Base-by-base conservation (phyloP, 1,140 invertebrate species). In the Glossosoma conforme region DNA sequence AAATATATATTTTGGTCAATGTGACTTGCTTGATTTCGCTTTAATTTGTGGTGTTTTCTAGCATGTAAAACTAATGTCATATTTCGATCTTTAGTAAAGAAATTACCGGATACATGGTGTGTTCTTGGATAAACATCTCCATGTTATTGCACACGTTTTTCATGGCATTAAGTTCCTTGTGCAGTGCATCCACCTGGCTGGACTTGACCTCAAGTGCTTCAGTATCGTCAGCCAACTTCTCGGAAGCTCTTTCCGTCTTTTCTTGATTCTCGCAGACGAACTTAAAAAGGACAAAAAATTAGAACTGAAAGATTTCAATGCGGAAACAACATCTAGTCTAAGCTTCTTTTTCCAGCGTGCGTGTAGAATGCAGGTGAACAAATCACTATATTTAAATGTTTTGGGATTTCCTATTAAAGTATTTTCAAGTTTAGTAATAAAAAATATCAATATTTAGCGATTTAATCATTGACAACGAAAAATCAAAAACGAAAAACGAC, bases 231-330 rank as follows among this genome's bases (percentile, higher is more conserved):
- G 61, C 62, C 62, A 78, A 76, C 55, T 77, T 79, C 1, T 67
- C 62, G 11, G 72, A 63, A 3, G 78, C 77, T 8, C 77, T 65
- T 22, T 78, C 71, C 5, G 77, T 70, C 52, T 81, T 81, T 42
- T 78, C 74, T 38, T 74, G 66, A 56, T 81, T 81, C 49, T 79
- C 77, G 42, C 71, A 67, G 1, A 80, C 73, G 49, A 79, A 79
- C 65, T 75, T 28, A 6, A 35, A 8, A 28, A 8, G n/a, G 6
- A 28, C n/a, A n/a, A n/a, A n/a, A n/a, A n/a, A n/a, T n/a, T n/a
- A n/a, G n/a, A n/a, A n/a, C 37, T 53, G 18, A 13, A 46, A 38
- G 25, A 8, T 8, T 8, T 8, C 25, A 28, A 8, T 28, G 6
- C 25, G 25, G n/a, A 28, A 28, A 28, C 10, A 35, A 35, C 5